Conservation (phyloP, 2,797 vertebrate species). For the Mormyrus proboscirostris region DNA sequence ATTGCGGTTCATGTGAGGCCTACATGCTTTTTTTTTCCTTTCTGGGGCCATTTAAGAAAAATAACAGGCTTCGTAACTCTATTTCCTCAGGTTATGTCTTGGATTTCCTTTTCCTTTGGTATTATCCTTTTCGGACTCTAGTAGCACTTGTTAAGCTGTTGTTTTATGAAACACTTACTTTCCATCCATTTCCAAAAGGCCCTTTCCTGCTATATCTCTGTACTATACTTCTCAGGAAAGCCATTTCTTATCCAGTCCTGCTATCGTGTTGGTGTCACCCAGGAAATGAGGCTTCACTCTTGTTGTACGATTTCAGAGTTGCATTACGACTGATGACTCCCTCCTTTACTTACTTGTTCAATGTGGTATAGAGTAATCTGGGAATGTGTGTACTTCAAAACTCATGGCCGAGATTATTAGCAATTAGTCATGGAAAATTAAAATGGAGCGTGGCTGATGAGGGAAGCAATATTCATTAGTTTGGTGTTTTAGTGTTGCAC, state of each 20-base stretch:
- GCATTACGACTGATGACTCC: background rate
- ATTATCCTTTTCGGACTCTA: background rate
- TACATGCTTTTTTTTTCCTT: background rate
- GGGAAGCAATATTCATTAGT: conserved; percentile 7
- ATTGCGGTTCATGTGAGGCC: background rate
- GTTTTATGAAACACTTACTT: background rate
- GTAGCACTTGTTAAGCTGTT: background rate
- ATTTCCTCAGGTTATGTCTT: background rate
- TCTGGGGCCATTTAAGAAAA: background rate
- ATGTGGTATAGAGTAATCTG: background rate
- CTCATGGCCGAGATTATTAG: background rate
- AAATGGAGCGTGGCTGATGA: background rate
- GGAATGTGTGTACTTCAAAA: background rate
- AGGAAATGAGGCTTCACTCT: background rate
- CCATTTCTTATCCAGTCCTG: background rate
- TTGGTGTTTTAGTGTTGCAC: background rate
- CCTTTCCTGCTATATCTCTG: background rate
- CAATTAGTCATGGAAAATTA: background rate
- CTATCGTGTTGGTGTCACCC: background rate
- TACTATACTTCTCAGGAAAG: background rate
- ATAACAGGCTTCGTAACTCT: background rate
- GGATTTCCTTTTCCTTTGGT: background rate
- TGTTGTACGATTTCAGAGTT: background rate
- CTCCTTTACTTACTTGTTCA: background rate
- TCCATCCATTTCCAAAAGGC: background rate